Conservation (phyloP, 2,113 vertebrate genomes). For the Perca schrenkii region DNA sequence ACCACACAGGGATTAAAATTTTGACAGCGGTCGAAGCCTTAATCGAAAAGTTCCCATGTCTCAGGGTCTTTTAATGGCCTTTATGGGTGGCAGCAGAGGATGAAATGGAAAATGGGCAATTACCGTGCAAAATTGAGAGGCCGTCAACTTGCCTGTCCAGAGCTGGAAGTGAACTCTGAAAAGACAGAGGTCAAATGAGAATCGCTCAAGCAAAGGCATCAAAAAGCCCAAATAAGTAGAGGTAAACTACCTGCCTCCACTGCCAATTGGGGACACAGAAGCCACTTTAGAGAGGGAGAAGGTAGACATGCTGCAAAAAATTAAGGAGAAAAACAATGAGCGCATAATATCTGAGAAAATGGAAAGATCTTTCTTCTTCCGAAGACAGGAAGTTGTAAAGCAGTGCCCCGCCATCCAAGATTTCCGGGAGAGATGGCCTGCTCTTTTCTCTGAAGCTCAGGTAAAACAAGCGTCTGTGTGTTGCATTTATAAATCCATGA, state of each 20-base stretch:
- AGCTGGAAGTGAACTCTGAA: constrained; percentile 39
- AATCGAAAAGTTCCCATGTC: constrained; percentile 16
- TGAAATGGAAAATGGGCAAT: constrained; percentile 33
- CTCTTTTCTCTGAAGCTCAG: constrained; percentile 4
- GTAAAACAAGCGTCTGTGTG: not conserved
- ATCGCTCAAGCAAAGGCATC: not conserved
- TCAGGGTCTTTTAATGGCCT: constrained; percentile 38
- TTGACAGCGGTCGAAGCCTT: constrained; percentile 33
- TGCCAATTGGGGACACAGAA: constrained; percentile 21
- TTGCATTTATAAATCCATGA: not conserved
- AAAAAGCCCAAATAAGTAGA: constrained; percentile 35
- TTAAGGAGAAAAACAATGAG: not conserved
- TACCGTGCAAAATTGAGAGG: constrained; percentile 18
- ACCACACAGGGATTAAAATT: constrained; percentile 6
- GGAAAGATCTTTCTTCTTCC: constrained; percentile 3
- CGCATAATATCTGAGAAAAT: constrained; percentile 3
- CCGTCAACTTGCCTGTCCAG: constrained; percentile 13
- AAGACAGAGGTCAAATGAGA: constrained; percentile 1
- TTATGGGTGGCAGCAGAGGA: constrained; percentile 33
- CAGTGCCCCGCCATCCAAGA: not conserved
- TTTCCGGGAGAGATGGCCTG: not conserved
- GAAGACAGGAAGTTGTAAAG: not conserved
- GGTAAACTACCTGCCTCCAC: constrained; percentile 25
- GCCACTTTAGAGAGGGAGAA: constrained; percentile 17
- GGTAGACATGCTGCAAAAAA: not conserved